Conservation (phyloP, 1,140 invertebrate genomes). For the Drosophila nebulosa region DNA sequence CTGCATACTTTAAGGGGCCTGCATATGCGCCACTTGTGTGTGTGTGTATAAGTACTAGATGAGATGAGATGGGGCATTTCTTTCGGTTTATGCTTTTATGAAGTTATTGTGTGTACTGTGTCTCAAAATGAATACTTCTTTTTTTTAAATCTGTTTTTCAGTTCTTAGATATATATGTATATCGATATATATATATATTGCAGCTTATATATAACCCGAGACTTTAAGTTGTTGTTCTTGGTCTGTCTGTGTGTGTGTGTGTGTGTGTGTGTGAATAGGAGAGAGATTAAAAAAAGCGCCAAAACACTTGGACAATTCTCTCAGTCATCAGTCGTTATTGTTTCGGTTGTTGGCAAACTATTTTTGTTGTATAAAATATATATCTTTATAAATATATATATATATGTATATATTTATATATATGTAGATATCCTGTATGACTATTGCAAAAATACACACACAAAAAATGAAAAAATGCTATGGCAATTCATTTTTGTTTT, state of each 20-base stretch:
- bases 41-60: constrained; percentile 3
- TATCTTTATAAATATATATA: constrained; percentile 29
- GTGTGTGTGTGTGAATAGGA: background rate
- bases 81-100: background rate
- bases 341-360: constrained; percentile 19
- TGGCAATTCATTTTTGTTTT: constrained; percentile 15
- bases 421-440: constrained; percentile 33
- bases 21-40: no score
- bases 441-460: constrained; percentile 40
- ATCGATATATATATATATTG: background rate
- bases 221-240: background rate
- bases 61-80: background rate
- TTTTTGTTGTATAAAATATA: constrained; percentile 50
- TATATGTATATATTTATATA: constrained; percentile 2
- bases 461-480: constrained; percentile 12
- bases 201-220: background rate
- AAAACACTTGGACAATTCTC: background rate
- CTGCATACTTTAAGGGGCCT: no score
- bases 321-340: constrained; percentile 23
- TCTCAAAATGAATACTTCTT: background rate
- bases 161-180: background rate
- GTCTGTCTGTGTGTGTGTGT: background rate
- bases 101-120: background rate
- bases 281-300: background rate
- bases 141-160: background rate